Base-by-base conservation (phyloP, 2,113 vertebrate species). In the Cynocephalus volans region DNA sequence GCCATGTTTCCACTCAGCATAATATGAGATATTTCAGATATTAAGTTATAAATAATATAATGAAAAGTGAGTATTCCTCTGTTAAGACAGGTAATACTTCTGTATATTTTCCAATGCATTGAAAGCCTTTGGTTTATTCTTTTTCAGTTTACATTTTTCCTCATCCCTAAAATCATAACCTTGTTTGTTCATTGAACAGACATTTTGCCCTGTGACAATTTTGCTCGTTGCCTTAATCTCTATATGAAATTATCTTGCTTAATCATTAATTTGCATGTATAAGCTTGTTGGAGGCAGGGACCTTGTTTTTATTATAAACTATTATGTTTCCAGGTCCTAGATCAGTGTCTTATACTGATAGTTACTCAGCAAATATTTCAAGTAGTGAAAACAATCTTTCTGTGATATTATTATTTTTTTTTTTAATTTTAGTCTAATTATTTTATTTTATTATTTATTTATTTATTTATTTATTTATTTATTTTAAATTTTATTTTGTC, bases 361-460 rank as follows among this genome's bases (percentile, higher is more conserved):
- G 33, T 77, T 89, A 58, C 45, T 97, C 52, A 88, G 33, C 41
- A 87, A 95, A 87, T 93, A 86, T 67, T 94, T 96, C 56, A 86
- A 92, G 72, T 87, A 88, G 41, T 87, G 41, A 95, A 96, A 94
- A 54, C 75, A 81, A 14, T 65, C 80, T 77, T 95, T 70, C 41
- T 82, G 45, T 88, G 31, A 15, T 76, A n/a, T 5, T 95, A 54
- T 77, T 76, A 41, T n/a, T n/a, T n/a, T n/a, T n/a, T n/a, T n/a
- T n/a, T n/a, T n/a, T n/a, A n/a, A n/a, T n/a, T n/a, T n/a, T n/a
- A n/a, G n/a, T n/a, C n/a, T n/a, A n/a, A n/a, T n/a, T n/a, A n/a
- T n/a, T n/a, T n/a, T n/a, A n/a, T n/a, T n/a, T n/a, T n/a, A n/a
- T n/a, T n/a, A n/a, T n/a, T n/a, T n/a, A n/a, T n/a, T n/a, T n/a